A percentile compares a stretch with the other conserved stretches of the same genome.
These are phyloP conservation scores for Cavia aperea DNA, from an alignment of 2,113 vertebrate genomes.

Conservation along the genomic window DNA sequence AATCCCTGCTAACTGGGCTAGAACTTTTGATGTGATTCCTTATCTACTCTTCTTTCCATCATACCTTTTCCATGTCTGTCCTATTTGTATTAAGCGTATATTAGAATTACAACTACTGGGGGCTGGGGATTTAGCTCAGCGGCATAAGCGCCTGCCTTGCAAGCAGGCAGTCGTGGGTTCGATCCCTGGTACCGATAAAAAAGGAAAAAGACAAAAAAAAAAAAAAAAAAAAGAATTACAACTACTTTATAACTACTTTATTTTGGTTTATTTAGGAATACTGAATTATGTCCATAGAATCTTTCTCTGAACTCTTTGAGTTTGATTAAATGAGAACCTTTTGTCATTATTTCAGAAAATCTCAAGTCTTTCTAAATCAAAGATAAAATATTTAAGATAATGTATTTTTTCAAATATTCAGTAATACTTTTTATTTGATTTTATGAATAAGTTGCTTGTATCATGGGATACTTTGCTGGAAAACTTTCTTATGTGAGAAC, in stretches of 20 bases:
- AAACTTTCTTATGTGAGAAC: constrained; percentile 89
- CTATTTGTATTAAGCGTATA: neutral
- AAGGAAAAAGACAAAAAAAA: too few relatives aligned
- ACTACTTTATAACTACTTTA: neutral
- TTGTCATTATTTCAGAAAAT: constrained; percentile 24
- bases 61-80: neutral
- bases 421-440: constrained; percentile 49
- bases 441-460: constrained; percentile 83
- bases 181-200: too few relatives aligned
- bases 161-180: too few relatives aligned
- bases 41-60: neutral
- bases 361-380: constrained; percentile 11
- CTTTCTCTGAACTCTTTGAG: neutral
- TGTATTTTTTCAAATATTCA: neutral
- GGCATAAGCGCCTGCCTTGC: too few relatives aligned
- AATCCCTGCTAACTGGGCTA: neutral
- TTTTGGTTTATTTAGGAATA: constrained; percentile 30
- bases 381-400: constrained; percentile 25
- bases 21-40: neutral
- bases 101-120: neutral
- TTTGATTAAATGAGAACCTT: neutral
- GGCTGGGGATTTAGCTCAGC: too few relatives aligned
- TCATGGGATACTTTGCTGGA: constrained; percentile 87
- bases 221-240: neutral
- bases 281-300: neutral